These are phyloP conservation scores for Papio anubis DNA, from an alignment of 2,113 vertebrate species.

Conservation along the genomic window DNA sequence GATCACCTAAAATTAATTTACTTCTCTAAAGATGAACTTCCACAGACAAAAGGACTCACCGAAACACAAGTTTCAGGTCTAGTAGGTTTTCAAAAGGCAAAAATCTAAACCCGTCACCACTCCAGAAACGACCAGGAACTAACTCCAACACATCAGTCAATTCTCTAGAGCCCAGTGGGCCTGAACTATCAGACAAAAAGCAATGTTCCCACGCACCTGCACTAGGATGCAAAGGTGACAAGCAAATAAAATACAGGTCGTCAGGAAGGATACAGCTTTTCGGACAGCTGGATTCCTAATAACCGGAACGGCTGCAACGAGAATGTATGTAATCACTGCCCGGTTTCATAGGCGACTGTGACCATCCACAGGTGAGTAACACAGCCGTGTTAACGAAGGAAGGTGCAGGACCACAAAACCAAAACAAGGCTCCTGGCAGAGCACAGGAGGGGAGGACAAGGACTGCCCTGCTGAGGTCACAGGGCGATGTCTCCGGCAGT, in stretches of 20 bases:
- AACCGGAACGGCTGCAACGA: rapidly evolving
- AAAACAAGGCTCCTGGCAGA: not conserved
- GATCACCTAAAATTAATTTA: not conserved
- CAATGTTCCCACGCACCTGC: not conserved
- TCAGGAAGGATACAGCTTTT: not conserved
- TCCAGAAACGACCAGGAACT: not conserved
- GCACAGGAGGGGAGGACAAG: too few relatives aligned
- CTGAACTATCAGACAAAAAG: not conserved
- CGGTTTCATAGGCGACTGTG: not conserved
- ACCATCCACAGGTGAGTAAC: not conserved
- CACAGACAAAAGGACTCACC: not conserved
- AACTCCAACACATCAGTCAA: not conserved
- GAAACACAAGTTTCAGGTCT: not conserved
- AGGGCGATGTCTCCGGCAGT: too few relatives aligned
- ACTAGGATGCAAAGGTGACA: rapidly evolving
- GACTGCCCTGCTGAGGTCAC: not conserved
- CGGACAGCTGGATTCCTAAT: not conserved
- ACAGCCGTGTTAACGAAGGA: not conserved
- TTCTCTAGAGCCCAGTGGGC: not conserved
- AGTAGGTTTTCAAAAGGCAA: not conserved
- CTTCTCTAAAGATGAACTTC: not conserved
- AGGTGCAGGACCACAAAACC: not conserved
- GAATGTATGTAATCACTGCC: not conserved
- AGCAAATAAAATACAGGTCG: rapidly evolving
- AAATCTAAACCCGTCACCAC: not conserved